Evolutionary conservation across 2,888 invertebrate species (phyloP).

Genomic region (Sussaba pulchella): DNA sequence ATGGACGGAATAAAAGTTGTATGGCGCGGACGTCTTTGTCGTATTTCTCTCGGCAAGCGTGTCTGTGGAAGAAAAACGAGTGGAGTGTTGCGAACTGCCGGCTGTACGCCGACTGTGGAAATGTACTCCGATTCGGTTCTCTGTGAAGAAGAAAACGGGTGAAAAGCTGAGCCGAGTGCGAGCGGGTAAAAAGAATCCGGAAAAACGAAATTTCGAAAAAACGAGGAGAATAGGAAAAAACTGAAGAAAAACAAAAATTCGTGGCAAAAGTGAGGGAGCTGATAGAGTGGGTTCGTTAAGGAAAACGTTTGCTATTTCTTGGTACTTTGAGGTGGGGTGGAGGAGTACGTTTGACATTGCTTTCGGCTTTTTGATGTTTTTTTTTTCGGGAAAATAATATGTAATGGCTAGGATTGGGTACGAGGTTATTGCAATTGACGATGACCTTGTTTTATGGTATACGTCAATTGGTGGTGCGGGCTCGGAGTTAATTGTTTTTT

Average conservation of each 20-base stretch:
- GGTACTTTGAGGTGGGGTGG: neutral
- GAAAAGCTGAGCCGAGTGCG: constrained; percentile 17
- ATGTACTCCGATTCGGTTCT: constrained; percentile 42
- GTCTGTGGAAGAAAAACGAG: constrained; percentile 65
- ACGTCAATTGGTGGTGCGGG: no score
- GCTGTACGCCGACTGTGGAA: constrained; percentile 44
- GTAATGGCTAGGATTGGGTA: neutral
- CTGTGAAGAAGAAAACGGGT: constrained; percentile 13
- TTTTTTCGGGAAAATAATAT: neutral
- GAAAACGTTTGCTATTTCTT: constrained; percentile 33
- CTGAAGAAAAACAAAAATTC: no score
- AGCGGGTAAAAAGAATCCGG: neutral
- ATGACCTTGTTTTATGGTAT: neutral
- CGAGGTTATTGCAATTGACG: neutral
- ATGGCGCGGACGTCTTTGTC: constrained; percentile 63
- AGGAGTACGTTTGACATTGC: neutral
- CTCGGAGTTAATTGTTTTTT: no score
- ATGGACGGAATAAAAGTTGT: constrained; percentile 66
- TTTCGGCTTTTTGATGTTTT: no score
- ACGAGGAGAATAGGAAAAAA: constrained; percentile 14
- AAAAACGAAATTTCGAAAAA: constrained; percentile 7
- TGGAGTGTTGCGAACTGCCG: constrained; percentile 66
- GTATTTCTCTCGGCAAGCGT: constrained; percentile 53
- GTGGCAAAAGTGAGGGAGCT: constrained; percentile 32
- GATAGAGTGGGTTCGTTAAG: constrained; percentile 34